Conservation (phyloP, 2,797 vertebrate genomes). For the Urophycis tenuis region DNA sequence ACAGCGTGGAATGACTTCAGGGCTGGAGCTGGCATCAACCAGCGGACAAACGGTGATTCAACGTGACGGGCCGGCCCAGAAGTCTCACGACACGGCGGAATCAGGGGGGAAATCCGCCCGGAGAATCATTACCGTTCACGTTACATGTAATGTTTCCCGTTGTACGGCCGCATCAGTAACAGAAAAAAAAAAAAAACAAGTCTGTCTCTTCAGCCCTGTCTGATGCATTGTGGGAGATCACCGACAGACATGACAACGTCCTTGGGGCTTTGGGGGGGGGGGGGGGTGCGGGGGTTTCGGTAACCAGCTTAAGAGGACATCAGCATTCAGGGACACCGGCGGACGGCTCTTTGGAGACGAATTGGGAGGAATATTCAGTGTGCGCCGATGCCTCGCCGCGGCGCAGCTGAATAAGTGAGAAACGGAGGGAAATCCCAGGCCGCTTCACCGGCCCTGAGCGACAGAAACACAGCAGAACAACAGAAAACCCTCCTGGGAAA, state of each 20-base stretch:
- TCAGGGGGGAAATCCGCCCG: constrained; percentile 43
- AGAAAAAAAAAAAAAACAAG: constrained; percentile 19
- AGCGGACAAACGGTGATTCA: constrained; percentile 42
- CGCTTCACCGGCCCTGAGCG: not conserved
- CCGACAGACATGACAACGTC: not conserved
- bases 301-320: not conserved
- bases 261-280: not conserved
- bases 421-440: not conserved
- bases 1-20: not conserved
- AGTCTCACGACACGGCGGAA: constrained; percentile 28
- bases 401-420: not conserved
- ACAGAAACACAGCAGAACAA: not conserved
- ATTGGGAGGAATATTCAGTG: not conserved
- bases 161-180: not conserved
- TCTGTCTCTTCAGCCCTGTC: not conserved
- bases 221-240: not conserved
- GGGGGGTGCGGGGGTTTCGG: not conserved
- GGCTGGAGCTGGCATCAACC: constrained; percentile 21
- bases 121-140: constrained; percentile 31
- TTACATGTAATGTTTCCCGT: constrained; percentile 13
- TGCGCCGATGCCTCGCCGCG: not conserved
- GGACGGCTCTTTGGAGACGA: not conserved
- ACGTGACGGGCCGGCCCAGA: constrained; percentile 29
- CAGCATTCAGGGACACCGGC: not conserved
- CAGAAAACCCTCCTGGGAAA: not conserved